Base-by-base conservation (phyloP, 2,797 vertebrate species). In the Bovichtus diacanthus region DNA sequence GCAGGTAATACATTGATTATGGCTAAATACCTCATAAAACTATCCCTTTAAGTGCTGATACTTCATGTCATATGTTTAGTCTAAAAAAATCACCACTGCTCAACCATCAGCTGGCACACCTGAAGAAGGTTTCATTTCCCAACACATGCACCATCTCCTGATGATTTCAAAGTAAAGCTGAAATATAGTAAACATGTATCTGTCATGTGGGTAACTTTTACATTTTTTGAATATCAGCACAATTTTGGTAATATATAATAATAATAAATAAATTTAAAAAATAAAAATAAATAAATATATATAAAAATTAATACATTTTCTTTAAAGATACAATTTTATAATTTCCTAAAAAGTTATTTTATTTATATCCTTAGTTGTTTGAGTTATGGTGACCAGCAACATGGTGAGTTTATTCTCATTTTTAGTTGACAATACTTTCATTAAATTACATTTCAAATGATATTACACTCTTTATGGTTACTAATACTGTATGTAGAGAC, bases 401-500 rank as follows among this genome's bases (percentile, higher is more conserved):
- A 31, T 63, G 15, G 4, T 15, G 53, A 56, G 9, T 63, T 23
- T 15, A 50, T 15, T 41, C 11, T 19, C 5, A n/a, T 36, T 13
- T 49, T 4, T 13, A 19, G 2, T 15, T 29, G 19, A 25, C 11
- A 9, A 15, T 21, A 39, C 19, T 21, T 23, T 23, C n/a, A n/a
- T n/a, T n/a, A n/a, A n/a, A n/a, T n/a, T n/a, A n/a, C n/a, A n/a
- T n/a, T n/a, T n/a, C n/a, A n/a, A n/a, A n/a, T n/a, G n/a, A 51
- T 5, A 29, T 16, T 31, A 19, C 39, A 29, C 38, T 36, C 19
- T 53, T 5, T n/a, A 25, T 5, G 4, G 27, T 47, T n/a, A 21
- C 15, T 43, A 19, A 49, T 36, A 44, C 39, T 38, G 51, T 70
- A 62, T 23, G 13, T 21, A 46, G 59, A 71, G 27, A 61, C 46